Conservation (phyloP, 2,888 invertebrate species). For the Harpalus rufipes region DNA sequence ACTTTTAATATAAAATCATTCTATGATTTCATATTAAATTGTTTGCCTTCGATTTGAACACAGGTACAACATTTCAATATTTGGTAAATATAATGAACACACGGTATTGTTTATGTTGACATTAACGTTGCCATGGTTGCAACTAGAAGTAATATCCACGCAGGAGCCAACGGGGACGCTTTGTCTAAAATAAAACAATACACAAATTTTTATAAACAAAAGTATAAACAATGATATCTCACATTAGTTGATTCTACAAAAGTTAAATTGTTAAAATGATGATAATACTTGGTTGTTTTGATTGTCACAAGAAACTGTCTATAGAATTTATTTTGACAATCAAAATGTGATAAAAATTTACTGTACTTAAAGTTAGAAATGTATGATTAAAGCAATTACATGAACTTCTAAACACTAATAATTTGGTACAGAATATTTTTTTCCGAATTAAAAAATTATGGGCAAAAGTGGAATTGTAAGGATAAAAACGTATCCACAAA, state of each 20-base stretch:
- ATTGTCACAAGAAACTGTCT: slow-evolving; percentile 18
- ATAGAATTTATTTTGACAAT: slow-evolving; percentile 27
- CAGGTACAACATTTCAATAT: slow-evolving; percentile 53
- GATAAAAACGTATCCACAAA: slow-evolving; percentile 49
- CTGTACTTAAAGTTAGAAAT: too few relatives aligned
- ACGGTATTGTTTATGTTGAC: slow-evolving; percentile 51
- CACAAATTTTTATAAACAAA: slow-evolving; percentile 44
- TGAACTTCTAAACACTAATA: slow-evolving; percentile 9
- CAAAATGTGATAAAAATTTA: slow-evolving; percentile 13
- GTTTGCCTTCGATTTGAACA: slow-evolving; percentile 25
- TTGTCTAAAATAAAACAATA: slow-evolving; percentile 61
- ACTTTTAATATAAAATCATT: slow-evolving; percentile 5
- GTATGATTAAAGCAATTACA: background rate
- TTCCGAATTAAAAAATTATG: background rate
- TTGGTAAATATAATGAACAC: slow-evolving; percentile 61
- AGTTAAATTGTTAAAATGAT: slow-evolving; percentile 24
- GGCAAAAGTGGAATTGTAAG: slow-evolving; percentile 24
- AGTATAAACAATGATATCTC: slow-evolving; percentile 4
- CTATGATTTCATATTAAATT: slow-evolving; percentile 27
- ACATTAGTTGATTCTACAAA: slow-evolving; percentile 37
- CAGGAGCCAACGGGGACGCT: slow-evolving; percentile 31
- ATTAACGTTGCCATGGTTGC: slow-evolving; percentile 39
- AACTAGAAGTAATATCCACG: slow-evolving; percentile 51
- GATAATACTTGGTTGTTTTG: background rate
- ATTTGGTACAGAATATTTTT: slow-evolving; percentile 46